Evolutionary conservation across 2,888 invertebrate genomes (phyloP).

Genomic region (Scaptomyza flava): DNA sequence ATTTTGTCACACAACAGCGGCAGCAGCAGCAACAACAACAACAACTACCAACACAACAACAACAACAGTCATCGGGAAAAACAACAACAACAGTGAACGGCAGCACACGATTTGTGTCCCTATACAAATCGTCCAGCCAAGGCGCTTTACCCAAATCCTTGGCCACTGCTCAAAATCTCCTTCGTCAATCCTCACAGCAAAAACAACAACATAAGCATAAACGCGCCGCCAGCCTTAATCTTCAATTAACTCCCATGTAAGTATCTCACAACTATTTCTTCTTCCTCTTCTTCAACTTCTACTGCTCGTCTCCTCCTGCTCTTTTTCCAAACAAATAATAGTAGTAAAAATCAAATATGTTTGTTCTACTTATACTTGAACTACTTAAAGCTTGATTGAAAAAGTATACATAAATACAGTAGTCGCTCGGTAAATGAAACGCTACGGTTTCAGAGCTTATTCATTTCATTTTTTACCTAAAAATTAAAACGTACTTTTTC

Average conservation of each 20-base stretch:
- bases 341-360: slow-evolving; percentile 16
- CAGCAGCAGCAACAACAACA: slow-evolving; percentile 57
- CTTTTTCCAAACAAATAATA: slow-evolving; percentile 6
- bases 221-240: slow-evolving; percentile 65
- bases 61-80: slow-evolving; percentile 53
- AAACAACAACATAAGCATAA: slow-evolving; percentile 58
- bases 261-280: slow-evolving; percentile 27
- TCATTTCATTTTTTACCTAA: neutral
- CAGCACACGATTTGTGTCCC: slow-evolving; percentile 55
- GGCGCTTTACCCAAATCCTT: slow-evolving; percentile 68
- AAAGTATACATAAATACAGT: slow-evolving; percentile 18
- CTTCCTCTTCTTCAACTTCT: neutral
- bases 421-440: neutral
- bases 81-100: slow-evolving; percentile 28
- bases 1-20: slow-evolving; percentile 72
- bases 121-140: slow-evolving; percentile 70
- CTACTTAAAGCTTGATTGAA: slow-evolving; percentile 39
- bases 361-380: slow-evolving; percentile 55
- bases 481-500: neutral
- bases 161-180: slow-evolving; percentile 67
- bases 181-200: slow-evolving; percentile 48
- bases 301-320: slow-evolving; percentile 12
- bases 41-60: slow-evolving; percentile 36
- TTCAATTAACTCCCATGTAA: slow-evolving; percentile 69
- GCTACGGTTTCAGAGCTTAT: neutral